phyloP scores from a whole-genome alignment of 2,888 invertebrate species.

The Physocephala rufipes region DNA sequence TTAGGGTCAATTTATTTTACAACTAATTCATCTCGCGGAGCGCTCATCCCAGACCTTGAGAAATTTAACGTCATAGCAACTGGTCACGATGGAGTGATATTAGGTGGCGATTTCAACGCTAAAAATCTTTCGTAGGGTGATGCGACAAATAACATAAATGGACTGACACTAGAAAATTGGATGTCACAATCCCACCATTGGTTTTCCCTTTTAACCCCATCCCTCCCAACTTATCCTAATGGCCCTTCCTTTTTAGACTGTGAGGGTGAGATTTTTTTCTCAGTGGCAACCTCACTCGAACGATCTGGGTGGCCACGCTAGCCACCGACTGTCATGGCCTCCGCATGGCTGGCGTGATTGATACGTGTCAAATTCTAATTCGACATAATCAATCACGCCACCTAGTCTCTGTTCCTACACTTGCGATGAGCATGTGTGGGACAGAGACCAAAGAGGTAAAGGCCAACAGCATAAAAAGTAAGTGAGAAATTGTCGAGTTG shows the following conservation, averaged over 20 bases:
- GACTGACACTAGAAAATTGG: background rate
- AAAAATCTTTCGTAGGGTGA: background rate
- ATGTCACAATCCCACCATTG: background rate
- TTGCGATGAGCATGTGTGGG: too few species aligned
- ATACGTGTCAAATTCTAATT: too few species aligned
- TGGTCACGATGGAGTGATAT: background rate
- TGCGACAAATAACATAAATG: background rate
- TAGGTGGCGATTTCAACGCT: conserved; percentile 19
- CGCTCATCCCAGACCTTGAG: background rate
- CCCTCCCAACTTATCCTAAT: background rate
- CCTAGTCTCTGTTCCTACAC: too few species aligned
- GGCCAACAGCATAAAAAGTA: too few species aligned
- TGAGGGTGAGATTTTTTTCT: too few species aligned
- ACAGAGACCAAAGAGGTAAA: too few species aligned
- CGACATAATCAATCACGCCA: too few species aligned
- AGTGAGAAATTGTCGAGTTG: too few species aligned
- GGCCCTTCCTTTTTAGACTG: background rate
- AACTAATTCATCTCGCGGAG: background rate
- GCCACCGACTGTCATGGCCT: too few species aligned
- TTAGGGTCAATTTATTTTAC: conserved; percentile 11
- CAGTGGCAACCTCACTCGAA: too few species aligned
- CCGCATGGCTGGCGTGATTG: too few species aligned
- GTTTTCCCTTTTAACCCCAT: background rate
- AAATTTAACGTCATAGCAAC: background rate
- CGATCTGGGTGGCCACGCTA: too few species aligned